Conservation (phyloP, 1,140 invertebrate genomes). For the honey bee (Apis mellifera) region DNA sequence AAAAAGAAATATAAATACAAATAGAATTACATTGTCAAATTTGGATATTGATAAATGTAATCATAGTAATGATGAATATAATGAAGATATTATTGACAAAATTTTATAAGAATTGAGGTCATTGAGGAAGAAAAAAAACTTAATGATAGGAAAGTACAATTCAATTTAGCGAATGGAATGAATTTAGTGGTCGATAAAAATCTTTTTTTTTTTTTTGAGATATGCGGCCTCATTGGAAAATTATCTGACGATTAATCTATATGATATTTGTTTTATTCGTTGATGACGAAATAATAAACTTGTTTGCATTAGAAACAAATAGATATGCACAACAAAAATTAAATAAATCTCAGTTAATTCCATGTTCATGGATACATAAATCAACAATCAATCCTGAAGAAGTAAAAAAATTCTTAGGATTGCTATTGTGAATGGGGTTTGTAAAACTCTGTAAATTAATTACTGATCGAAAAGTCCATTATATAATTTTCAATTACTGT, state of each 20-base stretch:
- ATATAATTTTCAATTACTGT: neutral
- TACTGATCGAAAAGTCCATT: neutral
- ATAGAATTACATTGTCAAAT: slow-evolving; percentile 35
- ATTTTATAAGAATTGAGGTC: slow-evolving; percentile 40
- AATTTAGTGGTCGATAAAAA: slow-evolving; percentile 33
- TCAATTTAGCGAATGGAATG: slow-evolving; percentile 25
- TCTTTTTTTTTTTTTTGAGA: neutral
- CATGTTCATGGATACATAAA: neutral
- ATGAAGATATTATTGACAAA: slow-evolving; percentile 28
- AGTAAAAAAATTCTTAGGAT: neutral
- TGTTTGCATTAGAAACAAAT: neutral
- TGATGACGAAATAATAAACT: neutral
- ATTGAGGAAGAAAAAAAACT: slow-evolving; percentile 27
- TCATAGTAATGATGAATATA: slow-evolving; percentile 35
- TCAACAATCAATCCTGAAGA: neutral
- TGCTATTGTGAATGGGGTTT: neutral
- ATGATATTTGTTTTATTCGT: too few relatives aligned
- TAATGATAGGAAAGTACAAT: slow-evolving; percentile 39
- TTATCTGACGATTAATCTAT: neutral
- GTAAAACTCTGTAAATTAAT: neutral
- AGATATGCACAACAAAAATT: neutral
- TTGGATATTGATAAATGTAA: slow-evolving; percentile 36
- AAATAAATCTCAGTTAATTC: neutral
- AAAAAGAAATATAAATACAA: slow-evolving; percentile 19
- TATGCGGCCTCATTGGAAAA: neutral